Evolutionary conservation across 1,140 invertebrate species (phyloP), one percentile per base, ranked within the genome.

Genomic region (Ceratitis capitata): DNA sequence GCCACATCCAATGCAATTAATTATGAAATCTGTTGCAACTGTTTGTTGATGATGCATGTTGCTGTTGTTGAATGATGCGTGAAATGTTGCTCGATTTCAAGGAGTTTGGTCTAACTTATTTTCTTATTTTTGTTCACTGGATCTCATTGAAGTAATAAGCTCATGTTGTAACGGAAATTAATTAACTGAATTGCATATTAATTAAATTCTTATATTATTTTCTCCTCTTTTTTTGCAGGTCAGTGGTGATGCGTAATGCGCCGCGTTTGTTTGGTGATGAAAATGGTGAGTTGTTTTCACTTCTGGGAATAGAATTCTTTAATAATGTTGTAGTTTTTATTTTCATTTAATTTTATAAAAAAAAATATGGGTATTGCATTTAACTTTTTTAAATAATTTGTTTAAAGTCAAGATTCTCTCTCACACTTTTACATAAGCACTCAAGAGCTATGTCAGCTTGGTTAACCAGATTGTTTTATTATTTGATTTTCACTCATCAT

Each of bases 191-290:
- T 56, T 14, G 51, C 23, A 19, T 83, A 35, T 58, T 83, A 83
- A 58, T 83, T 83, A 29, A 49, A 53, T 53, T 35, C n/a, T 12
- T 83, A 32, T 83, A 39, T n/a, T n/a, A 35, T 32, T 56, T 61
- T 56, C 47, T 84, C 3, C 29, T 84, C 39, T 32, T n/a, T n/a
- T n/a, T n/a, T 91, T 90, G 64, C 90, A 91, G 90, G 90, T 91
- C 90, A 85, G 88, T 91, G 49, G 90, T 91, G 86, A 88, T 91
- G 89, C 90, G 90, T 51, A 78, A 78, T 78, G 90, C 89, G 88
- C 90, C 91, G 88, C 90, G 90, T 87, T 89, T 89, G 86, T 91
- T 91, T 87, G 88, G 88, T 87, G 90, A 91, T 86, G 90, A 90
- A 90, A 91, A 91, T 89, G 90, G 90, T 91, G 88, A 87, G 90